phyloP scores from a whole-genome alignment of 2,888 invertebrate genomes.

The Aspidapion aeneum region DNA sequence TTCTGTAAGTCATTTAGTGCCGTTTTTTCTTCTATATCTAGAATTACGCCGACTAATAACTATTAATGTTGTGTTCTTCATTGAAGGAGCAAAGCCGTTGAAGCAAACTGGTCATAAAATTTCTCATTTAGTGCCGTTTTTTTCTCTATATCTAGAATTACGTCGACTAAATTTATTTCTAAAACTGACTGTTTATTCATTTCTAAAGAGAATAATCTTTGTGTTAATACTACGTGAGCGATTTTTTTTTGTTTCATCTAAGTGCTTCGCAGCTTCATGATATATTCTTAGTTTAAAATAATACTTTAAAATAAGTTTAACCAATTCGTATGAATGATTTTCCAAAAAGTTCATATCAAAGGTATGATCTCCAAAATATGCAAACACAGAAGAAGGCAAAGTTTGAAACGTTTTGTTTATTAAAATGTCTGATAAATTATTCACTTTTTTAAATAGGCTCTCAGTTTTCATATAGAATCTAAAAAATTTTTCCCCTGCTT shows the following conservation, averaged over 20 bases:
- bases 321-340: not conserved
- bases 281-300: not conserved
- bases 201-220: not conserved
- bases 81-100: no score
- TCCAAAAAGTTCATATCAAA: not conserved
- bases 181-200: no score
- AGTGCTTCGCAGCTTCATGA: not conserved
- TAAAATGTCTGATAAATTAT: not conserved
- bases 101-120: no score
- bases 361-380: not conserved
- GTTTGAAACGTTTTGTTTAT: not conserved
- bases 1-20: no score
- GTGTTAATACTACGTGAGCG: not conserved
- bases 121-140: no score
- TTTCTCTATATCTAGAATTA: no score
- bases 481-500: no score
- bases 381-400: not conserved
- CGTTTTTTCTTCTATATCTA: no score
- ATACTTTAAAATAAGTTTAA: no score
- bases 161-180: no score
- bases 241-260: not conserved
- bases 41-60: no score
- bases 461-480: not conserved
- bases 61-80: no score
- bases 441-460: not conserved